phyloP scores from a whole-genome alignment of 2,113 vertebrate genomes.

The Ochotona princeps region DNA sequence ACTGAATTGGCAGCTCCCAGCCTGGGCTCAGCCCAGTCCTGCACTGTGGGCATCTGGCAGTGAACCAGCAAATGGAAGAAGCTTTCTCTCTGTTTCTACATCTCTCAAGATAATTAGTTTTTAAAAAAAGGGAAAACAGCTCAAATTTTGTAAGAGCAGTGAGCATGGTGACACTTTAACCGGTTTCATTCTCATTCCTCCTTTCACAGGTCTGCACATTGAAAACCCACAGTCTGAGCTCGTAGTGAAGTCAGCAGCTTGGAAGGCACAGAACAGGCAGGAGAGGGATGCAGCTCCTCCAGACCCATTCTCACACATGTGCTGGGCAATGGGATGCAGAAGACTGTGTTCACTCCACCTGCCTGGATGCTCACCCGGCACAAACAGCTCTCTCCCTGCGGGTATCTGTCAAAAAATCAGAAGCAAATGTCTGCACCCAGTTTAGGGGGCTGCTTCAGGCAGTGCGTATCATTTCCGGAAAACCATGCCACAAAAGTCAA shows the following conservation, averaged over 20 bases:
- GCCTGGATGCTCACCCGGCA: background rate
- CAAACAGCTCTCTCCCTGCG: background rate
- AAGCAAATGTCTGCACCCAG: background rate
- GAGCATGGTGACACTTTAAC: background rate
- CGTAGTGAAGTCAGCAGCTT: background rate
- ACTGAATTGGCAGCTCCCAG: no score
- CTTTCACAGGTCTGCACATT: background rate
- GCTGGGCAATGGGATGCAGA: background rate
- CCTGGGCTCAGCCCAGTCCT: no score
- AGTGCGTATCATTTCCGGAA: background rate
- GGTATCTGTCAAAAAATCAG: background rate
- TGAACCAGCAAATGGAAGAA: no score
- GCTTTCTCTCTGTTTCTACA: no score
- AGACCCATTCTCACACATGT: background rate
- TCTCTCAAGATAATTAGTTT: no score
- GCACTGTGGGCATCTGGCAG: no score
- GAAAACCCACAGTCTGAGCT: background rate
- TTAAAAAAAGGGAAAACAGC: background rate
- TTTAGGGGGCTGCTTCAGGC: background rate
- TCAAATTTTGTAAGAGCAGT: background rate
- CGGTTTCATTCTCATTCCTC: background rate
- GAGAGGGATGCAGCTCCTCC: background rate
- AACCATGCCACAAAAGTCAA: background rate
- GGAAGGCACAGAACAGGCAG: background rate
- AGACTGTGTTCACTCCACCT: conserved; percentile 5